These are phyloP conservation scores for Steromphala cineraria DNA, from an alignment of 2,888 invertebrate genomes.

Conservation along the genomic window DNA sequence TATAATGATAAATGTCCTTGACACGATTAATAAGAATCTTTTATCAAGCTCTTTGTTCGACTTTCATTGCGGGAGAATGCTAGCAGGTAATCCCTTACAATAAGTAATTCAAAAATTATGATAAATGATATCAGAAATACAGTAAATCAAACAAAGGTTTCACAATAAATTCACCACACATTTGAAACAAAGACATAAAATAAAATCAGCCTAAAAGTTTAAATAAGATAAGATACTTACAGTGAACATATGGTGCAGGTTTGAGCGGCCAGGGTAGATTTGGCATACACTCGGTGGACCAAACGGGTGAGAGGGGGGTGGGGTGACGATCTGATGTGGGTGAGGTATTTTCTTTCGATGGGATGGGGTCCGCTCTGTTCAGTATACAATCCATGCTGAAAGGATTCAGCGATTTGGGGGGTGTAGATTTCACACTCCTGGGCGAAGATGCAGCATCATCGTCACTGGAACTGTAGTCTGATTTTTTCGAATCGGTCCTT, in stretches of 20 bases:
- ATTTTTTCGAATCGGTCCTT: background rate
- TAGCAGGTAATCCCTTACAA: no score
- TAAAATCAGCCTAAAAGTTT: no score
- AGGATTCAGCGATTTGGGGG: background rate
- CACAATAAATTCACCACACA: no score
- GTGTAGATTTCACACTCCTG: background rate
- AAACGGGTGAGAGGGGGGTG: background rate
- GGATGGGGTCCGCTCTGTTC: background rate
- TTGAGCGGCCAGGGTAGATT: constrained; percentile 19
- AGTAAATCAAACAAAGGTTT: no score
- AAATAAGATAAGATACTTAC: constrained; percentile 3
- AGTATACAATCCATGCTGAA: constrained; percentile 29
- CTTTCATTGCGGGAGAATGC: no score
- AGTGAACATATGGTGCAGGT: background rate
- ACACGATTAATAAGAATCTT: no score
- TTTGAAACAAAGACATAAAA: no score
- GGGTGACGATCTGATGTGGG: constrained; percentile 1
- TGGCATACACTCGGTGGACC: constrained; percentile 21
- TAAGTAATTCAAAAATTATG: no score
- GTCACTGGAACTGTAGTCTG: background rate
- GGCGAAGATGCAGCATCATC: background rate
- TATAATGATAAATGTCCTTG: no score
- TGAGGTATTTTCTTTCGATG: constrained; percentile 13
- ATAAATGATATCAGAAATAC: no score
- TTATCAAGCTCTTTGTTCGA: no score